These are phyloP conservation scores for Chymomyza caudatula DNA, from an alignment of 2,888 invertebrate genomes.

Conservation along the genomic window DNA sequence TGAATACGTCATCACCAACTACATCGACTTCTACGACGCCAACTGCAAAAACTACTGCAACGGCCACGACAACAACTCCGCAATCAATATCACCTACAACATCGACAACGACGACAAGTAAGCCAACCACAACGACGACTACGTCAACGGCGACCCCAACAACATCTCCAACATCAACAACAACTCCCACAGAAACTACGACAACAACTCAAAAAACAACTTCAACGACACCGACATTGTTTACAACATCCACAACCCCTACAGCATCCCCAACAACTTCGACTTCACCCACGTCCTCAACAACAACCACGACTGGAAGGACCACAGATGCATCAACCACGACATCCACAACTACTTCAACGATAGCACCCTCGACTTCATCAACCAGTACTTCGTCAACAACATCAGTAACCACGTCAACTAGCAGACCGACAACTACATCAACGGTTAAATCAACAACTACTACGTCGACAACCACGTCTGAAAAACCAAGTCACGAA, in stretches of 20 bases:
- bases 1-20: not conserved
- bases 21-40: slow-evolving; percentile 12
- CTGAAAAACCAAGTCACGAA: not conserved
- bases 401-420: not conserved
- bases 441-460: not conserved
- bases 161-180: not conserved
- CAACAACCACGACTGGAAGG: slow-evolving; percentile 8
- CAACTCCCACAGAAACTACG: not conserved
- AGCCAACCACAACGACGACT: slow-evolving; percentile 4
- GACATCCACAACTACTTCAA: not conserved
- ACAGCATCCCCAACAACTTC: slow-evolving; percentile 5
- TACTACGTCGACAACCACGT: slow-evolving; percentile 10
- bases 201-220: not conserved
- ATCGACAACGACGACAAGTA: not conserved
- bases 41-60: slow-evolving; percentile 11
- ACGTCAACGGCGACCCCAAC: slow-evolving; percentile 6
- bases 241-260: not conserved
- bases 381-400: slow-evolving; percentile 6
- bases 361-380: not conserved
- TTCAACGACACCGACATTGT: not conserved
- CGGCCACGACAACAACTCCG: slow-evolving; percentile 2
- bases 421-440: not conserved
- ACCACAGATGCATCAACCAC: not conserved
- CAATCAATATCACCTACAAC: too few species aligned
- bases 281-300: not conserved